Conservation (phyloP, 2,113 vertebrate species). For the Phrynosoma blainvillii region DNA sequence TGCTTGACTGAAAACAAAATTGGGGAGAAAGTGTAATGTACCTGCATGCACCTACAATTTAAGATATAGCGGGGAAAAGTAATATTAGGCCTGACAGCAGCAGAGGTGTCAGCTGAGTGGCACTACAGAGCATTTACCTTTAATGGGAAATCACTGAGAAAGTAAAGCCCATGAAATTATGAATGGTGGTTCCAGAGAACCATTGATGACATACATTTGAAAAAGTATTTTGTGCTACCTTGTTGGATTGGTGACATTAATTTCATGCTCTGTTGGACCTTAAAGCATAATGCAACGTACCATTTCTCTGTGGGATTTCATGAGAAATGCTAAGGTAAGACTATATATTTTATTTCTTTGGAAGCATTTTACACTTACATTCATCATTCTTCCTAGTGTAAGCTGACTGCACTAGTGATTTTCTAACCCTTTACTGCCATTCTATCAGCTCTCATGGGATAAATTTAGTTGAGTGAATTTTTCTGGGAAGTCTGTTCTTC, state of each 20-base stretch:
- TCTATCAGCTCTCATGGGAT: neutral
- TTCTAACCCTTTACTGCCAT: neutral
- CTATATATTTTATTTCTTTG: conserved; percentile 24
- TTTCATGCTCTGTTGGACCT: conserved; percentile 35
- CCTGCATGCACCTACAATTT: neutral
- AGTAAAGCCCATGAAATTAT: conserved; percentile 22
- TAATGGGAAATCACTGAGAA: conserved; percentile 21
- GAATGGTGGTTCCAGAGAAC: conserved; percentile 7
- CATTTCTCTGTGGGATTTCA: neutral
- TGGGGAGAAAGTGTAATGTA: neutral
- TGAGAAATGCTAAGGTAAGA: neutral
- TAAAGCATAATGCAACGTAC: conserved; percentile 27
- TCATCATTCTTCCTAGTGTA: conserved; percentile 1
- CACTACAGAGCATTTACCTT: neutral
- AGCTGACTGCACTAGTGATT: conserved; percentile 3
- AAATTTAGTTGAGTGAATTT: neutral
- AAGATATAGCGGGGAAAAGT: neutral
- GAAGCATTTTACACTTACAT: neutral
- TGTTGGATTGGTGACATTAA: conserved; percentile 24
- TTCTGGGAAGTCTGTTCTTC: neutral
- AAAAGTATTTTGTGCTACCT: neutral
- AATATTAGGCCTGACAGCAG: conserved; percentile 3
- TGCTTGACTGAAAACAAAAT: conserved; percentile 3
- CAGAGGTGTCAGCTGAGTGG: neutral
- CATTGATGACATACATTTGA: neutral